These are phyloP conservation scores for Psittacara wagleri DNA, from an alignment of 2,113 vertebrate genomes.

Conservation along the genomic window DNA sequence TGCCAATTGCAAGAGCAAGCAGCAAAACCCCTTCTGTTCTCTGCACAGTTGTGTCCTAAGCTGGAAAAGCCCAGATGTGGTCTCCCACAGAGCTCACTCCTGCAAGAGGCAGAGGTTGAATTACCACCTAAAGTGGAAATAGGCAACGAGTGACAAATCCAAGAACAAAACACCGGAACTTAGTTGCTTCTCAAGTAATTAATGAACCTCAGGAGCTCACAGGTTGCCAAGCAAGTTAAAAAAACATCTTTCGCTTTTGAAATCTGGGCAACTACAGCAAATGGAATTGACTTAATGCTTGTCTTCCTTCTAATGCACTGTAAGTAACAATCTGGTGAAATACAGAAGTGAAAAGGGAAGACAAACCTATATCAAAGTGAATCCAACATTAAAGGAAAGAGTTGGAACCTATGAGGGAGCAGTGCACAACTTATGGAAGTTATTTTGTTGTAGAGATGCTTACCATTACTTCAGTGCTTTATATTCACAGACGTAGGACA, in stretches of 20 bases:
- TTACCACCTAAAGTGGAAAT: background rate
- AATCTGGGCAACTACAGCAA: background rate
- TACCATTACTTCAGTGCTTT: background rate
- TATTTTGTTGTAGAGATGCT: background rate
- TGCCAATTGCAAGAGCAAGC: background rate
- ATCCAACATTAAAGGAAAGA: background rate
- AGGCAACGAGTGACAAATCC: background rate
- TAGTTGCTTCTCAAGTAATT: conserved; percentile 3
- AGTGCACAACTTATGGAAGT: background rate
- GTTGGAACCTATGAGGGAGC: background rate
- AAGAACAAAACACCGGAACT: background rate
- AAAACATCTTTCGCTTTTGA: background rate
- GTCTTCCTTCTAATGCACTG: background rate
- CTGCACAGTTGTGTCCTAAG: background rate
- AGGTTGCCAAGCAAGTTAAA: conserved; percentile 18
- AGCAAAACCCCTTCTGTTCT: background rate
- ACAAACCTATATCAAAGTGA: background rate
- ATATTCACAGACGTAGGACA: background rate
- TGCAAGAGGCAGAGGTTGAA: background rate
- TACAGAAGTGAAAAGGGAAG: background rate
- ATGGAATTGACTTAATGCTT: background rate
- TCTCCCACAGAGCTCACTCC: background rate
- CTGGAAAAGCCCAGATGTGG: background rate
- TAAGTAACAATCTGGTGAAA: background rate
- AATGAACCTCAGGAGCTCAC: background rate